phyloP scores from a whole-genome alignment of 2,113 vertebrate species.

The Laterallus jamaicensis region DNA sequence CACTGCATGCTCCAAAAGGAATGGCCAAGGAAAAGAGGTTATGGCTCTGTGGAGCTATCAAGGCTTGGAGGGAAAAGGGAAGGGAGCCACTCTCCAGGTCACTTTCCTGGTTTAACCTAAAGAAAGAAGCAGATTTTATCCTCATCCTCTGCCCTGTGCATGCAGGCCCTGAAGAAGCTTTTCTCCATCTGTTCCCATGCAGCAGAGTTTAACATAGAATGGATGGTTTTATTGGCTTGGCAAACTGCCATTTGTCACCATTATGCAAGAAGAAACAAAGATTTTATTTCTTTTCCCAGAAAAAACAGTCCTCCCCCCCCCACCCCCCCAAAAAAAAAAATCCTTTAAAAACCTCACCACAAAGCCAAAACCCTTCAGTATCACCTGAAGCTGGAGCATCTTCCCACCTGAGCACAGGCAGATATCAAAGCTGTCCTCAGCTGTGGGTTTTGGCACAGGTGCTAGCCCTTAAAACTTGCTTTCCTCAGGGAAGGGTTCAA shows the following conservation, averaged over 20 bases:
- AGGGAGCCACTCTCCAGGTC: too few relatives aligned
- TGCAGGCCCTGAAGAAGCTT: neutral
- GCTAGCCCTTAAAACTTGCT: neutral
- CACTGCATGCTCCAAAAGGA: neutral
- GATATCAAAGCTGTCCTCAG: neutral
- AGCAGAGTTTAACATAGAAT: neutral
- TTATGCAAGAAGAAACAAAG: neutral
- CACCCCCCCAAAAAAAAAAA: neutral
- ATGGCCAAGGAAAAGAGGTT: neutral
- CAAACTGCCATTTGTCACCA: neutral
- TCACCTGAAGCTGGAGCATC: neutral
- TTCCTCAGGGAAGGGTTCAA: neutral
- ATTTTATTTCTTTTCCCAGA: neutral
- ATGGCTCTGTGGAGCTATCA: neutral
- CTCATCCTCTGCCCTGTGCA: neutral
- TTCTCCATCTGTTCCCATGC: accelerated
- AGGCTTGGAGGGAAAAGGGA: too few relatives aligned
- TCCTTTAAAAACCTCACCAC: too few relatives aligned
- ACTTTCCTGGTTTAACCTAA: neutral
- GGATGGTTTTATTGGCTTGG: neutral
- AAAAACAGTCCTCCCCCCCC: neutral
- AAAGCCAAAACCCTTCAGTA: neutral
- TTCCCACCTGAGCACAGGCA: neutral
- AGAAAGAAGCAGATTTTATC: neutral
- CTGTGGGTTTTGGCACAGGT: too few relatives aligned